Conservation (phyloP, 2,113 vertebrate species). For the Conger conger region DNA sequence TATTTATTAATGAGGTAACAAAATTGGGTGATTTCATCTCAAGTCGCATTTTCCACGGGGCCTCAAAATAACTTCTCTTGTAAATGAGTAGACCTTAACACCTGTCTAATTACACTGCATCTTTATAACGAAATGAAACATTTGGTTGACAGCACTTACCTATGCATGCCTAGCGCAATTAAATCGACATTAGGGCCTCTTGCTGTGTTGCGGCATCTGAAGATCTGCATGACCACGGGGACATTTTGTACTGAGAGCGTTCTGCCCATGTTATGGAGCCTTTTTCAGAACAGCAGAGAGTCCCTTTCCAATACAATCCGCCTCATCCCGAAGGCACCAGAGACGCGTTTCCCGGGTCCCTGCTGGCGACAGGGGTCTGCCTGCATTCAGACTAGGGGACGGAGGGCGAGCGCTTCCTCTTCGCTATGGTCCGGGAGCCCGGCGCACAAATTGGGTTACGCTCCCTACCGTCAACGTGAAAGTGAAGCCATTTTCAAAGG, state of each 20-base stretch:
- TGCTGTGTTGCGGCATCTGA: too few species aligned
- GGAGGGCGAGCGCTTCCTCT: slow-evolving; percentile 5
- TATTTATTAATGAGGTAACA: neutral
- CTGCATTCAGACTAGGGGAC: neutral
- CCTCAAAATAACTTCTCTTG: too few species aligned
- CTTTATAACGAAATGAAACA: too few species aligned
- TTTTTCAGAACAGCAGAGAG: neutral
- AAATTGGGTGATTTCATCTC: neutral
- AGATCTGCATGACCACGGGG: neutral
- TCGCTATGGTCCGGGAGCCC: neutral
- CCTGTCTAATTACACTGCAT: too few species aligned
- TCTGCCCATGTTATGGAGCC: too few species aligned
- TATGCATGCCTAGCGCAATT: too few species aligned
- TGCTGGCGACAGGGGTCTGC: too few species aligned
- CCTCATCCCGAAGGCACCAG: neutral
- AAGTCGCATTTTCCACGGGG: neutral
- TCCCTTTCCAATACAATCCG: too few species aligned
- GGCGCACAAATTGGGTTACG: slow-evolving; percentile 25
- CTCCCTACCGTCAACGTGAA: slow-evolving; percentile 9
- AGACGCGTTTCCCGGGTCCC: neutral
- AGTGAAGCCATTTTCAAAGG: slow-evolving; percentile 16
- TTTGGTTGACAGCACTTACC: too few species aligned
- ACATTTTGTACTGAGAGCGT: too few species aligned
- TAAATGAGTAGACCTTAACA: too few species aligned
- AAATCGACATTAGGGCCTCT: too few species aligned